Evolutionary conservation across 1,140 invertebrate species (phyloP), one percentile per base, ranked within the genome.

Genomic region (Zaprionus taronus): DNA sequence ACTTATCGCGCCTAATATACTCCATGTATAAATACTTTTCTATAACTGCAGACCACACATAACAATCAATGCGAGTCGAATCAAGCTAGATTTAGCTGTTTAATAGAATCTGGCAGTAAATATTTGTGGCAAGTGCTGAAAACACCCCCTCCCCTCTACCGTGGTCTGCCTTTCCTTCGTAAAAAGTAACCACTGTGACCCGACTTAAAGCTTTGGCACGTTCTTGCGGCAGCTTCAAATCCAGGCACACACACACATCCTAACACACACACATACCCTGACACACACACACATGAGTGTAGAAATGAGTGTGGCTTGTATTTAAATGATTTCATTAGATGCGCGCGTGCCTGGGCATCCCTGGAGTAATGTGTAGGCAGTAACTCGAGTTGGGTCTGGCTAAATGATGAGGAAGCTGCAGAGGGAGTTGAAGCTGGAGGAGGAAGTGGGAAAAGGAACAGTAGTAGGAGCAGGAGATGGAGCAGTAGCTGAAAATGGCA

Each of bases 271-370:
- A 24, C 14, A 38, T 3, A 24, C 22, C 22, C 22, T 24, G 22
- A 24, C 7, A 51, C 44, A 47, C 12, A 51, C 14, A 55, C 14
- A 38, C 51, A 24, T 7, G 31, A 44, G 22, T 17, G 36, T 17
- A 12, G 34, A 51, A 38, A 57, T 70, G 38, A 34, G 77, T 70
- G 69, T 71, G 84, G 77, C 65, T 56, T 79, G 83, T 87, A 89
- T 87, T 87, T 89, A 89, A 89, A 87, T 89, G 83, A 87, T 87
- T 87, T 87, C 84, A 87, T 87, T 87, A 87, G 80, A 71, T 77
- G 55, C 68, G 80, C 77, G 83, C 80, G 83, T 87, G 84, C 84
- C 67, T 49, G 70, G 53, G 69, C 79, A 73, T 83, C 78, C 84
- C 62, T 44, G 68, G 78, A 72, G 83, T 78, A 77, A 62, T 41